These are phyloP conservation scores for Sphaerodactylus townsendi DNA, from an alignment of 2,113 vertebrate species.

Conservation along the genomic window DNA sequence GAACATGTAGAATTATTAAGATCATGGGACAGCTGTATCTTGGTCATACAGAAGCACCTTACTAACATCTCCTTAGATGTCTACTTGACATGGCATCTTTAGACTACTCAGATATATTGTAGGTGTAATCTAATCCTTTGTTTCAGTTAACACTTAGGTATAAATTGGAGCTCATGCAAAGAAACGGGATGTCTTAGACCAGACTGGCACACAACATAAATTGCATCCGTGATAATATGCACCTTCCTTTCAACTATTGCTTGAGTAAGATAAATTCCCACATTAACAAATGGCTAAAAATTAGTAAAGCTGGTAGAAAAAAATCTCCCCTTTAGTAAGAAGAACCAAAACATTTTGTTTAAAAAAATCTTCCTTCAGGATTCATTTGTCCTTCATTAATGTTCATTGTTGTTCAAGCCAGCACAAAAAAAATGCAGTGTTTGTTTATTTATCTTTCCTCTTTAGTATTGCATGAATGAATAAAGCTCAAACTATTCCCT, in stretches of 20 bases:
- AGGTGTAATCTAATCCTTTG: conserved; percentile 85
- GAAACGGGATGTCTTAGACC: conserved; percentile 80
- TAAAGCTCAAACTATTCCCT: conserved; percentile 92
- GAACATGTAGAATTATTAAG: conserved; percentile 70
- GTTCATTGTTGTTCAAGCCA: conserved; percentile 84
- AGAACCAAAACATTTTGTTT: conserved; percentile 82
- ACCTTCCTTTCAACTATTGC: conserved; percentile 93
- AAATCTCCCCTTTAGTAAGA: conserved; percentile 88
- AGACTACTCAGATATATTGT: conserved; percentile 68
- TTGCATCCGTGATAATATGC: conserved; percentile 95
- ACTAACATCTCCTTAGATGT: conserved; percentile 55
- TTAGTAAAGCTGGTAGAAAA: conserved; percentile 96
- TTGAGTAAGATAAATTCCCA: conserved; percentile 93
- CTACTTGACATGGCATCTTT: conserved; percentile 59
- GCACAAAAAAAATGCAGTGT: conserved; percentile 88
- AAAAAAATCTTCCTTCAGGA: conserved; percentile 84
- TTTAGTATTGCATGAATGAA: conserved; percentile 92
- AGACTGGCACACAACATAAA: conserved; percentile 93
- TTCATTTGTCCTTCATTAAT: conserved; percentile 85
- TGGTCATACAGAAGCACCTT: conserved; percentile 46
- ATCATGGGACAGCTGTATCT: conserved; percentile 48
- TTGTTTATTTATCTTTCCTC: conserved; percentile 80
- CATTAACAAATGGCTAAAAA: conserved; percentile 93
- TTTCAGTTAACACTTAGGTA: conserved; percentile 81
- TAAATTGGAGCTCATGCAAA: conserved; percentile 81